These are phyloP conservation scores for Cottus gobio DNA, from an alignment of 2,113 vertebrate genomes.

Conservation along the genomic window DNA sequence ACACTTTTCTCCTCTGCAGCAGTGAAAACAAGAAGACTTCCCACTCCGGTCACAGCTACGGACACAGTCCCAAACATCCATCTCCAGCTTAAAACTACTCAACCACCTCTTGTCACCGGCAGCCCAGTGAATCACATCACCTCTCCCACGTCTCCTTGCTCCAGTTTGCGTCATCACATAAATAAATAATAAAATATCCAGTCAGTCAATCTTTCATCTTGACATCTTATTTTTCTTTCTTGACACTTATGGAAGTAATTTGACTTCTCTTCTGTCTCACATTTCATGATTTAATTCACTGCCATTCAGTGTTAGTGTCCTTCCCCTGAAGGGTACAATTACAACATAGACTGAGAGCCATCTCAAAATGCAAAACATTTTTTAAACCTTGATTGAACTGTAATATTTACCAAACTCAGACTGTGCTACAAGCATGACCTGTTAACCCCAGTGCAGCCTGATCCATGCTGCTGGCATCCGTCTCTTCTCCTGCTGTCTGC, in stretches of 20 bases:
- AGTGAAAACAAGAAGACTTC: constrained; percentile 7
- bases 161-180: constrained; percentile 55
- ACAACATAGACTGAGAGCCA: background rate
- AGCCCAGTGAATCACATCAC: constrained; percentile 61
- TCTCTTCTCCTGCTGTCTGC: too few species aligned
- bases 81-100: constrained; percentile 44
- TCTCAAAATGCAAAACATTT: background rate
- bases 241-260: constrained; percentile 6
- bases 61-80: constrained; percentile 57
- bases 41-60: constrained; percentile 32
- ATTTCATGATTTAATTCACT: background rate
- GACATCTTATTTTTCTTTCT: constrained; percentile 20
- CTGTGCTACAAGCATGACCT: too few species aligned
- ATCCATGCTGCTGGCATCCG: too few species aligned
- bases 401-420: background rate
- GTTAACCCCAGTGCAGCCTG: too few species aligned
- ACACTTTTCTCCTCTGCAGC: constrained; percentile 9
- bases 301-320: background rate
- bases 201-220: constrained; percentile 39
- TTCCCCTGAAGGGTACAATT: constrained; percentile 1
- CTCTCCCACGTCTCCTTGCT: constrained; percentile 66
- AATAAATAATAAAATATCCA: constrained; percentile 31
- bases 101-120: constrained; percentile 47
- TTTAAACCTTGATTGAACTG: background rate
- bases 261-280: background rate